Evolutionary conservation across 2,113 vertebrate genomes (phyloP).

Genomic region (Aphelocoma coerulescens): DNA sequence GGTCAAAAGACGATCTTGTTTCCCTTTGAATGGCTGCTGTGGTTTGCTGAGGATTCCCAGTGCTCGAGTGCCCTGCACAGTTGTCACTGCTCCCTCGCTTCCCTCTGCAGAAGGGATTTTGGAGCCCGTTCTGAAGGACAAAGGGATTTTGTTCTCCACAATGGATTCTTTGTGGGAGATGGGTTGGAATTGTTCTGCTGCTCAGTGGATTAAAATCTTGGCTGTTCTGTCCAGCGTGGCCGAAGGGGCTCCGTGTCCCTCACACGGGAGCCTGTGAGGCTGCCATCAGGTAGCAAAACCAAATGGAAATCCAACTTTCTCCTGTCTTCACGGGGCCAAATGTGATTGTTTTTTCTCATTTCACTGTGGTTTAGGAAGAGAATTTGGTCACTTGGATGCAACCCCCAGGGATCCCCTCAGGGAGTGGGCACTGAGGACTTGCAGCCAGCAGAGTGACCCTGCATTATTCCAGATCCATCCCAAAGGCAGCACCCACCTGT

Average conservation of each 20-base stretch:
- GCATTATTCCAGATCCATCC: neutral
- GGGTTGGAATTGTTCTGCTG: neutral
- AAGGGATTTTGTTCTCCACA: slow-evolving; percentile 35
- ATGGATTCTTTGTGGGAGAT: slow-evolving; percentile 15
- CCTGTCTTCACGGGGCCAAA: neutral
- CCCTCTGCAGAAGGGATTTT: neutral
- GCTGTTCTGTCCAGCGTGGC: neutral
- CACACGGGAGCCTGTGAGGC: neutral
- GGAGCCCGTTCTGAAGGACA: neutral
- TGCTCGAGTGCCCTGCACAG: neutral
- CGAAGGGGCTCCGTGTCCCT: neutral
- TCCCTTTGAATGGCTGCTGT: neutral
- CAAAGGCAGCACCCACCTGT: neutral
- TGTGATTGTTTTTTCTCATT: neutral
- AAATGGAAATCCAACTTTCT: neutral
- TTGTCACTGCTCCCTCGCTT: neutral
- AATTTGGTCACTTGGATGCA: neutral
- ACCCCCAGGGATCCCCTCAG: neutral
- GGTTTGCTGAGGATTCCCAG: neutral
- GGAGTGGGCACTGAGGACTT: neutral
- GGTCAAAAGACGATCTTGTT: neutral
- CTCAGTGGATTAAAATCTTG: neutral
- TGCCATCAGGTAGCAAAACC: neutral
- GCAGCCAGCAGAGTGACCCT: neutral
- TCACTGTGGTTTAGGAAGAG: neutral